Conservation (phyloP, 2,888 invertebrate species). For the Tyria jacobaeae region DNA sequence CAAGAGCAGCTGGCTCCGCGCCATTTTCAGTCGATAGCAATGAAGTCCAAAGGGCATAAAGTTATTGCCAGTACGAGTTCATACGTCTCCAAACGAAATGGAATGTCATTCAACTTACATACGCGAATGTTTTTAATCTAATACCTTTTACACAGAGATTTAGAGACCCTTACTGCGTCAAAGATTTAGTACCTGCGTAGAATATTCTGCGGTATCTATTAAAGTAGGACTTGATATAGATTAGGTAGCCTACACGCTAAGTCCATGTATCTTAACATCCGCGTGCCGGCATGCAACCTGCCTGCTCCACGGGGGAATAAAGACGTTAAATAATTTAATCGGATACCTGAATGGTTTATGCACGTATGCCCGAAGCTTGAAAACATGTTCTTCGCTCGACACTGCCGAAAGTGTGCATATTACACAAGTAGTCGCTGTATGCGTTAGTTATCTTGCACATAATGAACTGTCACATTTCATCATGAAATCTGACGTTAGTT, state of each 20-base stretch:
- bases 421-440: constrained; percentile 43
- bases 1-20: constrained; percentile 45
- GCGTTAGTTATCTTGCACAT: constrained; percentile 53
- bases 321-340: constrained; percentile 86
- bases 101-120: constrained; percentile 20
- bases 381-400: constrained; percentile 53
- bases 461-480: constrained; percentile 55
- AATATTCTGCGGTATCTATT: constrained; percentile 12
- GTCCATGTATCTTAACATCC: constrained; percentile 74
- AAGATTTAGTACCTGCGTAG: constrained; percentile 12
- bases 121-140: constrained; percentile 11
- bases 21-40: constrained; percentile 47
- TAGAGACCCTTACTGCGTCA: constrained; percentile 1
- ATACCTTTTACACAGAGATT: constrained; percentile 7
- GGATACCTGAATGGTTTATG: constrained; percentile 79
- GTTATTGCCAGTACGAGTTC: constrained; percentile 38
- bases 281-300: constrained; percentile 81
- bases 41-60: constrained; percentile 42
- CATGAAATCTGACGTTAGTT: constrained; percentile 50
- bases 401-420: constrained; percentile 49
- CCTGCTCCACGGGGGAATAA: constrained; percentile 82
- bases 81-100: constrained; percentile 20
- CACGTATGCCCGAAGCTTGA: constrained; percentile 64
- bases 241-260: constrained; percentile 56
- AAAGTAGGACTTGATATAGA: constrained; percentile 38